Evolutionary conservation across 1,140 invertebrate species (phyloP), one percentile per base, ranked within the genome.

Genomic region (Drosophila mauritiana): DNA sequence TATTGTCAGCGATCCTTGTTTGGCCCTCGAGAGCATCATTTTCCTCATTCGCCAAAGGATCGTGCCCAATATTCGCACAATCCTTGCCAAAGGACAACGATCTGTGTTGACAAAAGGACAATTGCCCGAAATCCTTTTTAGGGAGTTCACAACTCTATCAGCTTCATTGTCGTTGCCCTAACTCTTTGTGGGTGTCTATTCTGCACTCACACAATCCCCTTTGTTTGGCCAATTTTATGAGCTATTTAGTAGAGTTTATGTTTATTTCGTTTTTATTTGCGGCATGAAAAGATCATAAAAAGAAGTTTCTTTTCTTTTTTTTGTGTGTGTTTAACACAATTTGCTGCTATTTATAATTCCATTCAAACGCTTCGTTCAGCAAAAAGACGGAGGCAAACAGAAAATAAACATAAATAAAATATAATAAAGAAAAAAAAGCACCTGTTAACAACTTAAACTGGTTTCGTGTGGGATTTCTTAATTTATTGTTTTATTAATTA

Each of bases 61-160:
- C 85, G 81, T 89, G 85, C 80, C 85, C 63, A 78, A 65, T 79
- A 82, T 81, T 75, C 31, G 81, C 78, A 78, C 80, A 79, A 58
- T 62, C 49, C 27, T 52, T 10, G 20, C 8, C 31, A 20, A 40
- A 52, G 49, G 36, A 59, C 39, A 52, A 43, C 52, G 27, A 48
- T 67, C 51, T 56, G 51, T 64, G 85, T 83, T 80, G 77, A 86
- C 75, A 82, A 75, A 67, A 54, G 61, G 40, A 75, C 78, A 65
- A 69, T 81, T 65, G 73, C 34, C 20, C 1, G 67, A 56, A 59
- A 80, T 80, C 49, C 73, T 61, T 42, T 86, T 88, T 61, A 39
- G 27, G 64, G 67, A 36, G 43, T 80, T 59, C 58, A 82, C 88
- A 49, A 42, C 73, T 77, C 73, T 77, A 68, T 77, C 49, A 69